Evolutionary conservation across 2,113 vertebrate genomes (phyloP).

Genomic region (Dinomys branickii): DNA sequence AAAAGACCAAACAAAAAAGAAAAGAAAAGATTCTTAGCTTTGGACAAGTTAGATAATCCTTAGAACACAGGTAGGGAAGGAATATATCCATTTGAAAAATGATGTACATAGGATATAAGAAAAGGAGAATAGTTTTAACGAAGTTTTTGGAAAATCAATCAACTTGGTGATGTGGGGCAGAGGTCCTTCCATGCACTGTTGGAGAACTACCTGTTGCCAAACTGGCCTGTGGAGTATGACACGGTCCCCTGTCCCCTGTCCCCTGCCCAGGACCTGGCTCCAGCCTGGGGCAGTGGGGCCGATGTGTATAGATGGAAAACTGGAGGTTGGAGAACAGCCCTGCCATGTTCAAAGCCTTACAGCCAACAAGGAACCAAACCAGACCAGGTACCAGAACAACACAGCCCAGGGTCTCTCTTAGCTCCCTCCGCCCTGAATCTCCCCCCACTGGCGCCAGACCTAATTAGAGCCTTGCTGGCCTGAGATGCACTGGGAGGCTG

Average conservation of each 20-base stretch:
- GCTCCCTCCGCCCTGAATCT: not conserved
- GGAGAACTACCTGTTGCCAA: not conserved
- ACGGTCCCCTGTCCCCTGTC: not conserved
- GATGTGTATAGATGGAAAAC: not conserved
- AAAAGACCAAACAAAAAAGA: no score
- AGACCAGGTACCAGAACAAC: not conserved
- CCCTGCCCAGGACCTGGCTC: no score
- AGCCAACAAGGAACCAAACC: not conserved
- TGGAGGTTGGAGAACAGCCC: not conserved
- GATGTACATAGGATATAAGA: not conserved
- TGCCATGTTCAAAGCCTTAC: not conserved
- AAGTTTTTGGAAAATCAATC: not conserved
- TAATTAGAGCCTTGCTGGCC: constrained; percentile 55
- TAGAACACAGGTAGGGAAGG: not conserved
- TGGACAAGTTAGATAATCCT: not conserved
- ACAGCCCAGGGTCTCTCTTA: not conserved
- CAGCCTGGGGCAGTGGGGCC: not conserved
- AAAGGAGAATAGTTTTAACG: not conserved
- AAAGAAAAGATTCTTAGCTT: not conserved
- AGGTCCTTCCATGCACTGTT: not conserved
- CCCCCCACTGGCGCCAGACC: constrained; percentile 42
- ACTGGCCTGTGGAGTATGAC: not conserved
- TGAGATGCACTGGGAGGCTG: not conserved
- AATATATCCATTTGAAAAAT: not conserved
- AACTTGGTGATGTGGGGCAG: not conserved